phyloP scores from a whole-genome alignment of 1,140 invertebrate species.

The Thaumetopoea pityocampa region DNA sequence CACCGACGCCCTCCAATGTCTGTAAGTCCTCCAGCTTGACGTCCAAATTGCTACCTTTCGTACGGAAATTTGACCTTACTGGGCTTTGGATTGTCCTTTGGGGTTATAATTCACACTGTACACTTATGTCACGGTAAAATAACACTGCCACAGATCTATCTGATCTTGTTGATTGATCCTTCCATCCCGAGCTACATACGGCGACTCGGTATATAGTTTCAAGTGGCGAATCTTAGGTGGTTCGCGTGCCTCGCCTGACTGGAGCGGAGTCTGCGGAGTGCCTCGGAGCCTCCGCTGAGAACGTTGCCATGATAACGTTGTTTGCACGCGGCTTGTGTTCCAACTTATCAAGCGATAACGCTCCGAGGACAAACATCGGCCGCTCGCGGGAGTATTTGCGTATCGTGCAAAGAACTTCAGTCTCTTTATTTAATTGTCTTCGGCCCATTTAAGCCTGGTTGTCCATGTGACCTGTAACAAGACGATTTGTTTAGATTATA shows the following conservation, averaged over 20 bases:
- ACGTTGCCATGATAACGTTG: slow-evolving; percentile 69
- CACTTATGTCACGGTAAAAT: slow-evolving; percentile 22
- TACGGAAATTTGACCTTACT: slow-evolving; percentile 34
- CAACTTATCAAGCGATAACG: slow-evolving; percentile 73
- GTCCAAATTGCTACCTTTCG: slow-evolving; percentile 14
- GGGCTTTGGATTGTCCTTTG: slow-evolving; percentile 49
- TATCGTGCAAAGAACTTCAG: slow-evolving; percentile 58
- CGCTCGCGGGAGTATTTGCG: slow-evolving; percentile 66
- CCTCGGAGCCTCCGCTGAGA: slow-evolving; percentile 50
- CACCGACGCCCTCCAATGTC: slow-evolving; percentile 41
- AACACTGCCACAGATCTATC: slow-evolving; percentile 21
- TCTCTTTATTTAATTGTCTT: slow-evolving; percentile 51
- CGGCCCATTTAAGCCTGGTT: slow-evolving; percentile 31
- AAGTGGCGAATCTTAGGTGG: slow-evolving; percentile 31
- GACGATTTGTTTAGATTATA: too few species aligned
- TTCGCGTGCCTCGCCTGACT: slow-evolving; percentile 32
- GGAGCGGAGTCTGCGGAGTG: slow-evolving; percentile 49
- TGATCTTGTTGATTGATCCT: slow-evolving; percentile 17
- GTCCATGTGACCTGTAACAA: slow-evolving; percentile 52
- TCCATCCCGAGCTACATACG: slow-evolving; percentile 29
- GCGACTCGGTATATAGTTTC: background rate
- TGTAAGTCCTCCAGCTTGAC: slow-evolving; percentile 69
- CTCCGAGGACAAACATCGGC: slow-evolving; percentile 63
- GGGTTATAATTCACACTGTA: slow-evolving; percentile 29
- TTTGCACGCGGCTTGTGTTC: slow-evolving; percentile 68